Conservation (phyloP, 2,797 vertebrate species). For the Zalophus californianus region DNA sequence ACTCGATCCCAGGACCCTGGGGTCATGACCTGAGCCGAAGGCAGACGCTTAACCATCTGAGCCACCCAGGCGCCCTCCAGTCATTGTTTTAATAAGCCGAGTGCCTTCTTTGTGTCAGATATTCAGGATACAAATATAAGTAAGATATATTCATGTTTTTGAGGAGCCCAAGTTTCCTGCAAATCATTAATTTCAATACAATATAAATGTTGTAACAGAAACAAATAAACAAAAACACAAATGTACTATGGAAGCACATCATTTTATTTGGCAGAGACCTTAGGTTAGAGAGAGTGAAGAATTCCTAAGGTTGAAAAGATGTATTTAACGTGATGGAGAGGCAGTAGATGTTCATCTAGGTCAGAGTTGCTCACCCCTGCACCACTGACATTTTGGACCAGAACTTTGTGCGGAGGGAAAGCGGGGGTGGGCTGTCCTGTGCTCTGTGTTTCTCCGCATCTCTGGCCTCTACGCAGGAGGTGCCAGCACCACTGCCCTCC, state of each 20-base stretch:
- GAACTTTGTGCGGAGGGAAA: not conserved
- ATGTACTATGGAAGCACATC: not conserved
- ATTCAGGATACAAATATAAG: slow-evolving; percentile 14
- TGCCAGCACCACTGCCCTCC: not conserved
- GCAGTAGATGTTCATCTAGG: not conserved
- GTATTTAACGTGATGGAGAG: not conserved
- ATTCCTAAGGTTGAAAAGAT: not conserved
- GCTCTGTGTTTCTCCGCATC: fast-evolving
- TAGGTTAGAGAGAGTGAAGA: not conserved
- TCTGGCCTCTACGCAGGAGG: not conserved
- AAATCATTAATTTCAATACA: slow-evolving; percentile 4
- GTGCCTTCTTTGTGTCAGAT: not conserved
- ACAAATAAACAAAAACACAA: not conserved
- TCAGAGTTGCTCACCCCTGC: not conserved
- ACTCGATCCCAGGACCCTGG: too few species aligned
- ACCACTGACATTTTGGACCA: not conserved
- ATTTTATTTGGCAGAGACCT: not conserved
- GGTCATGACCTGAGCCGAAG: too few species aligned
- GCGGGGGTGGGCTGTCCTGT: too few species aligned
- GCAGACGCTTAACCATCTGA: too few species aligned
- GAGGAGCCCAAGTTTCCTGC: not conserved
- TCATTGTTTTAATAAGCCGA: slow-evolving; percentile 45
- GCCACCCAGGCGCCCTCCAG: not conserved
- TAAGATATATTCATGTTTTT: not conserved
- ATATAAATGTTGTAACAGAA: not conserved